Evolutionary conservation across 1,140 invertebrate genomes (phyloP), one percentile per base, ranked within the genome.

Genomic region (Drosophila carrolli): DNA sequence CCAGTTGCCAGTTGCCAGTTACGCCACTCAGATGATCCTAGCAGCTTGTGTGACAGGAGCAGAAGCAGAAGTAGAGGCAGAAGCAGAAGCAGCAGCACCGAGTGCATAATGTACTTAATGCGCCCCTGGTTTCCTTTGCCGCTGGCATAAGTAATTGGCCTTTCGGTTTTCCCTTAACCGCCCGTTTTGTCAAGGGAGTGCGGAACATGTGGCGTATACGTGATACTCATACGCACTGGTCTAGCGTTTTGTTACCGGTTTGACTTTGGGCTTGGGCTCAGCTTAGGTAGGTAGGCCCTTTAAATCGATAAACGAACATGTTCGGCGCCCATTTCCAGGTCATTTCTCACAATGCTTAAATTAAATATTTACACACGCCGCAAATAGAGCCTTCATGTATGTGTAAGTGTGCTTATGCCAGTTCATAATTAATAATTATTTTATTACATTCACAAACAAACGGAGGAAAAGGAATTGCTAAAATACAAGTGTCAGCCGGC

Each of bases 351-450:
- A 54, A 41, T 61, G 41, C 67, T 51, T 29, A 61, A 61, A 73
- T 73, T 73, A 75, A 75, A 75, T 73, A 72, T 72, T 72, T 71
- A 71, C 67, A 70, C 67, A 70, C 43, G 65, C 63, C 61, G 61
- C 66, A 55, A 62, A 72, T 29, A 32, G 9, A 59, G 47, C n/a
- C 19, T 35, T 19, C 23, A 16, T 56, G 8, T 57, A 46, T 19
- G 14, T 11, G 35, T 29, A 10, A 57, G 51, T 48, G 32, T 56
- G 35, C 32, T 47, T 72, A 37, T 70, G 63, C 65, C 65, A 70
- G 50, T 71, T 50, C 51, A 58, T 71, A 76, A 76, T 75, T 74
- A 76, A 76, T 76, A 76, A 76, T 76, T 67, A 76, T 76, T 76
- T 75, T 76, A 76, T 76, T 58, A 60, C 53, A 40, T 51, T 55